A percentile compares a stretch with the other conserved stretches of the same genome.
Evolutionary conservation across 2,797 vertebrate species (phyloP).

Genomic region (Selene dorsalis): DNA sequence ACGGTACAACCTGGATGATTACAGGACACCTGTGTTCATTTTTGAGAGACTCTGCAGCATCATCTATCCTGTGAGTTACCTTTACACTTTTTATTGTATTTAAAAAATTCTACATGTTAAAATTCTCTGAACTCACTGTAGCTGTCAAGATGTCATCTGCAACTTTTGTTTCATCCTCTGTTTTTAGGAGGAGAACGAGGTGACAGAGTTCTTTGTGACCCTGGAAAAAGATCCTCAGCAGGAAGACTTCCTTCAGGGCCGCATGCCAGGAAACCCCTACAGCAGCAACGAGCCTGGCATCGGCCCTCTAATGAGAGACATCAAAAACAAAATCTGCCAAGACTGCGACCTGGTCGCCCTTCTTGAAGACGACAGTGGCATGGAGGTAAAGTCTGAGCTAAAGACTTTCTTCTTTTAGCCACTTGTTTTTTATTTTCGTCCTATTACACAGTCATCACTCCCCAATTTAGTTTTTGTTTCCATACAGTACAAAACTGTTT

Average conservation of each 20-base stretch:
- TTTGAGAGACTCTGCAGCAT: constrained; percentile 99
- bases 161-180: constrained; percentile 10
- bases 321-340: constrained; percentile 99
- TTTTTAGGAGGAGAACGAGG: constrained; percentile 97
- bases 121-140: background rate
- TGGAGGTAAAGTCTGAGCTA: constrained; percentile 96
- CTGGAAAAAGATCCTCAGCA: constrained; percentile 99
- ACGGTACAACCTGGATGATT: constrained; percentile 96
- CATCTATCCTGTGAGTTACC: constrained; percentile 93
- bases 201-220: constrained; percentile 98
- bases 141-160: background rate
- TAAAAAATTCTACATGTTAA: background rate
- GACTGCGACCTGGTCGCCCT: constrained; percentile 99
- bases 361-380: constrained; percentile 98
- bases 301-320: constrained; percentile 97
- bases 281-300: constrained; percentile 99
- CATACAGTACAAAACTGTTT: background rate
- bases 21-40: constrained; percentile 98
- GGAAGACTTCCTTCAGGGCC: constrained; percentile 98
- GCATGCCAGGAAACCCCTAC: constrained; percentile 99
- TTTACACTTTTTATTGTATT: background rate
- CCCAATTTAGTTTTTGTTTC: no score
- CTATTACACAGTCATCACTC: background rate
- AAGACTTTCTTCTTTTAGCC: background rate
- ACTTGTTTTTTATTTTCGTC: background rate